Evolutionary conservation across 2,797 vertebrate genomes (phyloP).

Genomic region (Tapirus indicus): DNA sequence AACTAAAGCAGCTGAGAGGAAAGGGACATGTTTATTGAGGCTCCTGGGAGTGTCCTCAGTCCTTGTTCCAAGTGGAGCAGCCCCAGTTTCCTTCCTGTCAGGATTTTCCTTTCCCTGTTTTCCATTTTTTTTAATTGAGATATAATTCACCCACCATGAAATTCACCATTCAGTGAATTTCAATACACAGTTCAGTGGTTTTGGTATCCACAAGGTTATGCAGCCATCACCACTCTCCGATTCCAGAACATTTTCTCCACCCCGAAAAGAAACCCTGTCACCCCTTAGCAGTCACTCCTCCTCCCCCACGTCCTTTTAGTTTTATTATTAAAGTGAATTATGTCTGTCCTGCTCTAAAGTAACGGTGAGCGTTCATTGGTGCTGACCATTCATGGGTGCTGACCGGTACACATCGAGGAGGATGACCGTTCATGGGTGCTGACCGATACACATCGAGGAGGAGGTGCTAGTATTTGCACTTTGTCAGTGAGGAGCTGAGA

Average conservation of each 20-base stretch:
- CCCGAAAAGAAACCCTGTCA: not conserved
- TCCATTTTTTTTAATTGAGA: not conserved
- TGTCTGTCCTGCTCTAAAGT: not conserved
- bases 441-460: too few relatives aligned
- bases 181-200: not conserved
- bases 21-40: not conserved
- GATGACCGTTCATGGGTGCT: too few relatives aligned
- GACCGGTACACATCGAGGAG: accelerated
- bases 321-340: not conserved
- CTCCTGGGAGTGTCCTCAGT: not conserved
- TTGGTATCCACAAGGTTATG: too few relatives aligned
- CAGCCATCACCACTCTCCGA: accelerated
- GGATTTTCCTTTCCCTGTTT: not conserved
- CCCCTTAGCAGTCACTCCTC: not conserved
- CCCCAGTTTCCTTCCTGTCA: not conserved
- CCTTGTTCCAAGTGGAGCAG: not conserved
- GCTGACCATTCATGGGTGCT: not conserved
- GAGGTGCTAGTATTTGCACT: too few relatives aligned
- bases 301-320: not conserved
- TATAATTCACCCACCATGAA: too few relatives aligned
- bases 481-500: not conserved
- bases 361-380: accelerated
- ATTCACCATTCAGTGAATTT: accelerated
- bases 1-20: not conserved
- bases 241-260: not conserved